phyloP scores from a whole-genome alignment of 2,113 vertebrate species.

The Castor canadensis region DNA sequence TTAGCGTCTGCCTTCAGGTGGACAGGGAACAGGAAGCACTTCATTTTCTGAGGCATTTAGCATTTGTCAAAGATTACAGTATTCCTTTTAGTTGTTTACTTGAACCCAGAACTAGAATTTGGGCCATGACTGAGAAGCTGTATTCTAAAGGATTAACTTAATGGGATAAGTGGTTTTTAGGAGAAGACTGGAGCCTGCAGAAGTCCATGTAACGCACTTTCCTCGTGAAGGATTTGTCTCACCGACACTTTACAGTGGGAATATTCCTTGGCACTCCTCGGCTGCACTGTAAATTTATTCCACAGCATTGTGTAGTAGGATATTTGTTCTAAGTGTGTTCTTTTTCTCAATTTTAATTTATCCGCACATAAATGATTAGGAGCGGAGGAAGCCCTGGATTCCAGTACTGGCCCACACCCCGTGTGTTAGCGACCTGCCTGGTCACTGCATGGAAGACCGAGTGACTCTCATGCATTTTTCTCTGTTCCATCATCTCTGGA shows the following conservation, averaged over 20 bases:
- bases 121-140: background rate
- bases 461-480: background rate
- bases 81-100: background rate
- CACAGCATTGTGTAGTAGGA: background rate
- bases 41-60: background rate
- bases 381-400: background rate
- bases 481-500: constrained; percentile 4
- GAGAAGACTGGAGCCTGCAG: background rate
- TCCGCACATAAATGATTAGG: background rate
- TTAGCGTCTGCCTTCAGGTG: background rate
- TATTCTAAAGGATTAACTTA: background rate
- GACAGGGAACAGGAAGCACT: background rate
- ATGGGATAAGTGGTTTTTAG: background rate
- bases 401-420: background rate
- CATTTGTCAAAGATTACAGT: background rate
- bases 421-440: background rate
- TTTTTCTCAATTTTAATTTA: background rate
- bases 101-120: background rate
- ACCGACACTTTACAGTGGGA: background rate
- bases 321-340: background rate
- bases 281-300: background rate
- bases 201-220: background rate
- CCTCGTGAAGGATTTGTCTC: background rate
- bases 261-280: background rate
- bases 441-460: background rate